A percentile compares a stretch with the other conserved stretches of the same genome.
phyloP scores from a whole-genome alignment of 1,140 invertebrate genomes.

The Drosophila elegans region DNA sequence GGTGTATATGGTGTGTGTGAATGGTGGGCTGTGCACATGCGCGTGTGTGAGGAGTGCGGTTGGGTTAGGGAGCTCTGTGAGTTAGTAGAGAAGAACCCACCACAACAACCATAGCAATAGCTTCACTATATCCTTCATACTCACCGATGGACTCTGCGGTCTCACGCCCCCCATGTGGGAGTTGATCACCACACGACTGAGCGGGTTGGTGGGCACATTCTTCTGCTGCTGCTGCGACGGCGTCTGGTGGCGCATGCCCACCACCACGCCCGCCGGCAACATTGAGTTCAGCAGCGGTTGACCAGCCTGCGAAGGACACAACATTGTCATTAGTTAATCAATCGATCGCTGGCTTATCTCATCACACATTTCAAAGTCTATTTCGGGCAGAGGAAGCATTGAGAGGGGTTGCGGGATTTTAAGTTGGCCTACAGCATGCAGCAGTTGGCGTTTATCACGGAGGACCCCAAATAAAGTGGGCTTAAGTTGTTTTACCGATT shows the following conservation, averaged over 20 bases:
- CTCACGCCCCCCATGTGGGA: slow-evolving; percentile 92
- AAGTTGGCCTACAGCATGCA: slow-evolving; percentile 67
- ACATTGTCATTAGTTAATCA: slow-evolving; percentile 16
- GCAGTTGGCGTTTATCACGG: slow-evolving; percentile 9
- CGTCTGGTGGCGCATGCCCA: slow-evolving; percentile 90
- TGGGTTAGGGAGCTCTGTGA: slow-evolving; percentile 37
- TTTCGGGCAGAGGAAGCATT: slow-evolving; percentile 27
- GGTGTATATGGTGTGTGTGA: slow-evolving; percentile 7
- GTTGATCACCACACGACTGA: slow-evolving; percentile 91
- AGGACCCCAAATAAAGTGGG: slow-evolving; percentile 1
- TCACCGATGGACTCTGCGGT: slow-evolving; percentile 92
- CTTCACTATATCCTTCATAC: slow-evolving; percentile 53
- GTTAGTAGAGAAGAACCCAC: slow-evolving; percentile 68
- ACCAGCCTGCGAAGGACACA: slow-evolving; percentile 60
- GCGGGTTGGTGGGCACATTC: slow-evolving; percentile 88
- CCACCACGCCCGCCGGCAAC: slow-evolving; percentile 91
- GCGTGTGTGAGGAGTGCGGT: slow-evolving; percentile 11
- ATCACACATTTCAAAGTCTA: slow-evolving; percentile 26
- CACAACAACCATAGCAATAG: slow-evolving; percentile 50
- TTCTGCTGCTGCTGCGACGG: slow-evolving; percentile 90
- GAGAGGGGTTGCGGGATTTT: slow-evolving; percentile 7
- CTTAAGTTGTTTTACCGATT: slow-evolving; percentile 2
- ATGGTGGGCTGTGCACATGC: slow-evolving; percentile 14
- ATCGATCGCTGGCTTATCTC: slow-evolving; percentile 11
- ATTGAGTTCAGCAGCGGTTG: slow-evolving; percentile 85